These are phyloP conservation scores for Pachycephala philippinensis DNA, from an alignment of 2,113 vertebrate genomes.

Conservation along the genomic window DNA sequence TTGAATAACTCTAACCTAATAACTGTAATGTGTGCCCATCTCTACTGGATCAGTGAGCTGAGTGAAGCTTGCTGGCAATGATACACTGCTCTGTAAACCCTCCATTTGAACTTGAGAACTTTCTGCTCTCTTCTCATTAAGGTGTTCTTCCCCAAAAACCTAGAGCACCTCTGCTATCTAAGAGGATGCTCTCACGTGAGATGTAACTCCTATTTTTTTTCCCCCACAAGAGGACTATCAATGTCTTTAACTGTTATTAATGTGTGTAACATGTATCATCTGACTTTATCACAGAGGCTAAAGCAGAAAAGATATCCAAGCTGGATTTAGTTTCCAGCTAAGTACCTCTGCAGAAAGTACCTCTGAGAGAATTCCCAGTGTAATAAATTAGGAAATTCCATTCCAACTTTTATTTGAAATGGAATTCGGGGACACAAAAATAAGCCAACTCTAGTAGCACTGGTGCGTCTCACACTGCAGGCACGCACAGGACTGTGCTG, in stretches of 20 bases:
- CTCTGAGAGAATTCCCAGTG: neutral
- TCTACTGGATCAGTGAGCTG: neutral
- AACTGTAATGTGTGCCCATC: neutral
- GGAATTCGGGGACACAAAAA: neutral
- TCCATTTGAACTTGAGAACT: neutral
- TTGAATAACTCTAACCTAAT: neutral
- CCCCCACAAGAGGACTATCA: neutral
- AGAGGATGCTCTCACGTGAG: neutral
- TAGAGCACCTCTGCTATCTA: neutral
- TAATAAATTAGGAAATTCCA: neutral
- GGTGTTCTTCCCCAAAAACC: neutral
- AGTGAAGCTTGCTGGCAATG: neutral
- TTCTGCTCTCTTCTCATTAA: neutral
- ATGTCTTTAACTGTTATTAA: neutral
- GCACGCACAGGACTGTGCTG: accelerated
- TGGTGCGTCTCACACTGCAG: neutral
- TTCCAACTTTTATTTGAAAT: neutral
- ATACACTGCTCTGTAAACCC: neutral
- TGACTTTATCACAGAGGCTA: neutral
- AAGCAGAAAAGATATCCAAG: neutral
- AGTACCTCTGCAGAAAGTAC: neutral
- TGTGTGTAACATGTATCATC: neutral
- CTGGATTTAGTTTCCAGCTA: neutral
- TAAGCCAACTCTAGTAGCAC: neutral
- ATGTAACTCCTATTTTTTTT: neutral